Evolutionary conservation across 2,113 vertebrate species (phyloP).

Genomic region (Seriola aureovittata): DNA sequence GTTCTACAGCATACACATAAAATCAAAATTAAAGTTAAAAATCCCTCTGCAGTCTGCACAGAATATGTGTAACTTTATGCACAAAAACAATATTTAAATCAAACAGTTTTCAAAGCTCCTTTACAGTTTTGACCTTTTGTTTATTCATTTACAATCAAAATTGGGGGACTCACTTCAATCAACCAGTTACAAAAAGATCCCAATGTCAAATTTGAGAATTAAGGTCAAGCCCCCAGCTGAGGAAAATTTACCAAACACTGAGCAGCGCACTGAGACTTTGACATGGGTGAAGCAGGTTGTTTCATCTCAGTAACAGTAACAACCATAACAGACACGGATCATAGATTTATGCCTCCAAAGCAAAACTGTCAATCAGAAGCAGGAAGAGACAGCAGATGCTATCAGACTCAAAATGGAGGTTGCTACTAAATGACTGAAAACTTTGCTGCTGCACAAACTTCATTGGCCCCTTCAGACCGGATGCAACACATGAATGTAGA

Average conservation of each 20-base stretch:
- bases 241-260: background rate
- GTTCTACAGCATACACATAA: background rate
- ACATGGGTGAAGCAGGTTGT: background rate
- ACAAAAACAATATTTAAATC: background rate
- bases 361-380: constrained; percentile 4
- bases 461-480: too few relatives aligned
- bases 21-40: background rate
- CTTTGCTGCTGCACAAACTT: background rate
- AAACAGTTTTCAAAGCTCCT: too few relatives aligned
- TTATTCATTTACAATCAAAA: background rate
- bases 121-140: too few relatives aligned
- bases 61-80: background rate
- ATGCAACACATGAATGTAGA: too few relatives aligned
- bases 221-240: background rate
- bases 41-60: too few relatives aligned
- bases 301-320: background rate
- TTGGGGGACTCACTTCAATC: too few relatives aligned
- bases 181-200: background rate
- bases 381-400: constrained; percentile 57
- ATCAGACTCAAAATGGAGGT: constrained; percentile 31
- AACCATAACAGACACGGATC: background rate
- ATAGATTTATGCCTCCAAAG: background rate
- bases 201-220: background rate
- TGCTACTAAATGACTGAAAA: background rate
- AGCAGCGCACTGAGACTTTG: background rate